phyloP scores from a whole-genome alignment of 1,140 invertebrate genomes.

The Drosophila nasuta region DNA sequence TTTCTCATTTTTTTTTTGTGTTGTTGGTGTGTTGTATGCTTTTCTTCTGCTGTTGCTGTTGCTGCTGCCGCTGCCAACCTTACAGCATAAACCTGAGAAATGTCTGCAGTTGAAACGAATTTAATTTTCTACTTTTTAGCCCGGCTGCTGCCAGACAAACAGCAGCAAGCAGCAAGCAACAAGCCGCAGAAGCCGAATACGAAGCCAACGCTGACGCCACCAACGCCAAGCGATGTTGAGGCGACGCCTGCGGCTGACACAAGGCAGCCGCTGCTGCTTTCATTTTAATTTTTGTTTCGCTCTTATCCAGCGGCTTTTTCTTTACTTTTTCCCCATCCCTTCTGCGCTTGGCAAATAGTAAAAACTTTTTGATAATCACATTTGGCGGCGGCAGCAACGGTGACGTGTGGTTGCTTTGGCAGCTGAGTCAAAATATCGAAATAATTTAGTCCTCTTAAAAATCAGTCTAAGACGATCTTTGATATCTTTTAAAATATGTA shows the following conservation, averaged over 20 bases:
- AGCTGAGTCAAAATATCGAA: constrained; percentile 46
- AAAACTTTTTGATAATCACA: constrained; percentile 81
- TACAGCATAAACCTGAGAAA: constrained; percentile 59
- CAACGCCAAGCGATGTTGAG: constrained; percentile 13
- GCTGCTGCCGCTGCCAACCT: constrained; percentile 9
- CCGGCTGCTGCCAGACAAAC: constrained; percentile 47
- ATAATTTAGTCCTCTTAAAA: background rate
- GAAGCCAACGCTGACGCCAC: background rate
- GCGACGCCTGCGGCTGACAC: constrained; percentile 54
- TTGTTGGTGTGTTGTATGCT: background rate
- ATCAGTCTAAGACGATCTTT: background rate
- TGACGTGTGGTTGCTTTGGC: constrained; percentile 49
- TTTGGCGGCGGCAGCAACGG: constrained; percentile 42
- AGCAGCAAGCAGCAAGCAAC: constrained; percentile 39
- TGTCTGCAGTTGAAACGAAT: constrained; percentile 80
- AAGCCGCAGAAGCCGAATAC: constrained; percentile 43
- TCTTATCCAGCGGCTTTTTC: constrained; percentile 44
- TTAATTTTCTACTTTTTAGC: constrained; percentile 75
- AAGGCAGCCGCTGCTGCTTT: constrained; percentile 15
- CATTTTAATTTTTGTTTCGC: constrained; percentile 27
- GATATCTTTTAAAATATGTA: background rate
- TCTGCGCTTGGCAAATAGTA: constrained; percentile 58
- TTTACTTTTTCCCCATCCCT: background rate
- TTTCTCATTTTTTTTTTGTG: constrained; percentile 4
- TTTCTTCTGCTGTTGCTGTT: background rate